Percentiles rank a stretch among this genome's conserved stretches.
These are phyloP conservation scores for Oncorhynchus nerka DNA, from an alignment of 2,113 vertebrate species.

Conservation along the genomic window DNA sequence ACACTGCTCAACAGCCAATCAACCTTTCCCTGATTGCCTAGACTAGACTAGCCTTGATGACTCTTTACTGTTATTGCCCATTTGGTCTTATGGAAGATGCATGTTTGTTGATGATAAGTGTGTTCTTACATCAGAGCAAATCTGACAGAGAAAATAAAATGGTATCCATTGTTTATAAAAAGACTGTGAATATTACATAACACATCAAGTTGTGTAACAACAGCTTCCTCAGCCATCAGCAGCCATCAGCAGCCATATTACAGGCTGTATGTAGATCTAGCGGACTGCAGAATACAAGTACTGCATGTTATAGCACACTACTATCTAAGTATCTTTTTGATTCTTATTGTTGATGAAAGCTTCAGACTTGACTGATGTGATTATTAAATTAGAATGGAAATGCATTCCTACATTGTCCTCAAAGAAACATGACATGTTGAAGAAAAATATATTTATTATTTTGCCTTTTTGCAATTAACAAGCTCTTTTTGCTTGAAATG, in stretches of 20 bases:
- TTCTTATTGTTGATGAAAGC: slow-evolving; percentile 59
- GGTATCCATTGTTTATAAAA: neutral
- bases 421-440: slow-evolving; percentile 62
- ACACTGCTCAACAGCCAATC: slow-evolving; percentile 45
- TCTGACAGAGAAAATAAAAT: neutral
- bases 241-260: neutral
- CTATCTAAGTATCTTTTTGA: neutral
- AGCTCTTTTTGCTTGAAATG: slow-evolving; percentile 75
- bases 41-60: slow-evolving; percentile 35
- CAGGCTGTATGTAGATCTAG: neutral
- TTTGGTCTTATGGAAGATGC: slow-evolving; percentile 40
- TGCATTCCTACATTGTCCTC: slow-evolving; percentile 71
- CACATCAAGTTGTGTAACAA: neutral
- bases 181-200: neutral
- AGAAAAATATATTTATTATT: slow-evolving; percentile 46
- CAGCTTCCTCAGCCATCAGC: neutral
- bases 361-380: slow-evolving; percentile 69
- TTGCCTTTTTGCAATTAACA: slow-evolving; percentile 77
- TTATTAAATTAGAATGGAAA: slow-evolving; percentile 77
- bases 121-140: slow-evolving; percentile 2
- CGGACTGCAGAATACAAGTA: neutral
- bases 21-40: slow-evolving; percentile 47
- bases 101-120: slow-evolving; percentile 42
- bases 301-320: neutral
- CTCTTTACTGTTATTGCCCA: slow-evolving; percentile 40